Evolutionary conservation across 2,888 invertebrate species (phyloP), one percentile per base, ranked within the genome.

Genomic region (Drosophila mimetica): DNA sequence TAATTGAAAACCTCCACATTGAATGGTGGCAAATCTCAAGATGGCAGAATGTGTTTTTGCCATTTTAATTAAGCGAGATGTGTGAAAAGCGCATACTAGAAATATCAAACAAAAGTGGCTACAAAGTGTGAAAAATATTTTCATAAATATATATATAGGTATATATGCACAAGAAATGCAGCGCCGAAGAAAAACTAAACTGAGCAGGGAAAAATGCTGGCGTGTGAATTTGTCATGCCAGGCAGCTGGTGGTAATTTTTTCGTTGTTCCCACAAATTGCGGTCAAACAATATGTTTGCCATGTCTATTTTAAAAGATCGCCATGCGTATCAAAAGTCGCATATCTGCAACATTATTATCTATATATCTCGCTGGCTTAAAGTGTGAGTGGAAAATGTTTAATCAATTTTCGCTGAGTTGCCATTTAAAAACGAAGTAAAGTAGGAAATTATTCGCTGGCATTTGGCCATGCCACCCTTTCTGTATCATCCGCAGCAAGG

Each of bases 51-150:
- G 36, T 18, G n/a, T 44, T 51, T 58, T 48, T 51, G 58, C 59
- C 58, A 59, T 53, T 53, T 57, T 71, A 73, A 71, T 73, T 65
- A 71, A 37, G 52, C 36, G 54, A 54, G 39, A 69, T 69, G 67
- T 69, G 59, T 69, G 70, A 69, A 69, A 67, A 25, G n/a, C 50
- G 32, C 18, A 51, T 58, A 48, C 39, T 44, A 66, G 30, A 65
- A 57, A 57, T 44, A 67, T 66, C 53, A 54, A 54, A 52, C 65
- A 67, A 63, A 39, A 52, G 36, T 72, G 67, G 64, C 75, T 74
- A 80, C 75, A 84, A 86, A 77, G 88, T 87, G 86, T 87, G 83
- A 84, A 87, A 85, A 82, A 80, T 80, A 78, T 86, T 83, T 88
- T 83, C 78, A 84, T 85, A 85, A 85, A 71, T 60, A 67, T 70